A percentile compares a stretch with the other conserved stretches of the same genome.
Conservation (phyloP, 2,113 vertebrate genomes). For the Pluvialis apricaria region DNA sequence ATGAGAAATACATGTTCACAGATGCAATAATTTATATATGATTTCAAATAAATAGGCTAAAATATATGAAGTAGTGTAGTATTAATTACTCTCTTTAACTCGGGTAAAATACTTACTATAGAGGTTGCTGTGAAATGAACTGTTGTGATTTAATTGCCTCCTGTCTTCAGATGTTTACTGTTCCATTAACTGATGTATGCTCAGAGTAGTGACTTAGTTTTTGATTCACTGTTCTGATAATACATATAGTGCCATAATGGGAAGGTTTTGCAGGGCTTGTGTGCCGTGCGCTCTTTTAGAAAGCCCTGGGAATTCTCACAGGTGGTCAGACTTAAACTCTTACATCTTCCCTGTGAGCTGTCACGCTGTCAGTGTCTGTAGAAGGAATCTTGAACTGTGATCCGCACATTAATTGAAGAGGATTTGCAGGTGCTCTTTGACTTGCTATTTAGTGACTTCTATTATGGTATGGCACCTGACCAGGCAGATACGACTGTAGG, state of each 20-base stretch:
- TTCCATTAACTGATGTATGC: neutral
- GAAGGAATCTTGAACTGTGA: neutral
- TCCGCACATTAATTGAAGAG: neutral
- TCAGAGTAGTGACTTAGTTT: neutral
- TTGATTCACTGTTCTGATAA: neutral
- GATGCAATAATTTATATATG: neutral
- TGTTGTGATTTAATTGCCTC: neutral
- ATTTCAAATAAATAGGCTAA: neutral
- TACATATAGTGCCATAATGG: neutral
- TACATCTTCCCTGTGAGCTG: neutral
- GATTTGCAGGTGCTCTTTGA: neutral
- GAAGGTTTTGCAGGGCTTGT: neutral
- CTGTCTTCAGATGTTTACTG: neutral
- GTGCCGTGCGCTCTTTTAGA: neutral
- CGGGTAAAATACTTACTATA: neutral
- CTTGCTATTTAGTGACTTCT: neutral
- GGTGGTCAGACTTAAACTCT: neutral
- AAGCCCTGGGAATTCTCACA: neutral
- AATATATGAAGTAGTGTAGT: neutral
- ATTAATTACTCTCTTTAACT: neutral
- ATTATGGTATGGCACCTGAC: rapidly evolving
- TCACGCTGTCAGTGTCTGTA: neutral
- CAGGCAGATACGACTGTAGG: neutral
- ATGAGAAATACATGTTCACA: neutral
- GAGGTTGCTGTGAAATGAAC: neutral